A percentile compares a stretch with the other conserved stretches of the same genome.
phyloP scores from a whole-genome alignment of 2,797 vertebrate species.

The Ctenosaura bakeri region DNA sequence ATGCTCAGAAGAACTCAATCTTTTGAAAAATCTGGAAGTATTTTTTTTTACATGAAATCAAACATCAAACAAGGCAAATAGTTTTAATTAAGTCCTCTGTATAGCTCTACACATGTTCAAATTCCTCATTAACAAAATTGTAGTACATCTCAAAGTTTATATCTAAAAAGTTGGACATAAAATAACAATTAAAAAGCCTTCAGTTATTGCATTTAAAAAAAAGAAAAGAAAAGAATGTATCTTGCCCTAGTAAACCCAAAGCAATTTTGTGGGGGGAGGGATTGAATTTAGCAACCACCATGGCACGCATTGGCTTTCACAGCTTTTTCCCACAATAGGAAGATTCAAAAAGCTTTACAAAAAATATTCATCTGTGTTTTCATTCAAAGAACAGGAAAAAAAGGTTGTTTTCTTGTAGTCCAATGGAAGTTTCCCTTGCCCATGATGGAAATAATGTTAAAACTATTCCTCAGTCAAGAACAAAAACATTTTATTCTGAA shows the following conservation, averaged over 20 bases:
- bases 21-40: not conserved
- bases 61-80: not conserved
- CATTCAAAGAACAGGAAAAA: not conserved
- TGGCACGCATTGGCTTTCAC: not conserved
- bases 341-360: not conserved
- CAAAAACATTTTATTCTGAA: not conserved
- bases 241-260: not conserved
- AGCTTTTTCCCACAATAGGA: not conserved
- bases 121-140: not conserved
- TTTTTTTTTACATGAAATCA: not conserved
- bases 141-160: not conserved
- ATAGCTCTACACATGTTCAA: not conserved
- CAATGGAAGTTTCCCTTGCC: not conserved
- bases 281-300: not conserved
- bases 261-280: not conserved
- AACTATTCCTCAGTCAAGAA: not conserved
- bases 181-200: not conserved
- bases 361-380: not conserved
- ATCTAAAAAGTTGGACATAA: not conserved
- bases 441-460: not conserved
- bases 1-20: not conserved
- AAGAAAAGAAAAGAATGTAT: not conserved
- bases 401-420: not conserved
- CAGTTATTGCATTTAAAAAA: not conserved
- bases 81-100: not conserved